Percentiles rank a stretch among this genome's conserved stretches.
Evolutionary conservation across 2,113 vertebrate species (phyloP).

Genomic region (Chloropsis cyanopogon): DNA sequence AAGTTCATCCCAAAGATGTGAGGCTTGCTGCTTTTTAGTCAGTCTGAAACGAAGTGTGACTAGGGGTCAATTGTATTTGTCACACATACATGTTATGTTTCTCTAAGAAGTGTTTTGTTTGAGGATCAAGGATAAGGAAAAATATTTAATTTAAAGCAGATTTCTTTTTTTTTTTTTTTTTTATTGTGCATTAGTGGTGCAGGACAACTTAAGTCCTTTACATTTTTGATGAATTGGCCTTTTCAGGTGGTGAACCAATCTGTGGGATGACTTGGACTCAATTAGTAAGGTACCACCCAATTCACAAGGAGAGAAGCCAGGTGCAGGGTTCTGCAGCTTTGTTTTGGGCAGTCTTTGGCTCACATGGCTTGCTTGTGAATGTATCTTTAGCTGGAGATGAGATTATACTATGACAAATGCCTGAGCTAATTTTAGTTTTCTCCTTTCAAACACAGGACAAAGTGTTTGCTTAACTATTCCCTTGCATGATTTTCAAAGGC

Average conservation of each 20-base stretch:
- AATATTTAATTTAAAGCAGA: neutral
- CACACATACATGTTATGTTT: neutral
- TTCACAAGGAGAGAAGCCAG: neutral
- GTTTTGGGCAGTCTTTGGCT: neutral
- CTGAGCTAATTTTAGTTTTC: neutral
- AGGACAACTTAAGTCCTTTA: neutral
- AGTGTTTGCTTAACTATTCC: neutral
- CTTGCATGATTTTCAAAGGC: neutral
- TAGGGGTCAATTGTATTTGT: neutral
- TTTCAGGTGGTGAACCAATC: neutral
- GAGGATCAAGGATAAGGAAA: neutral
- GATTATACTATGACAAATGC: neutral
- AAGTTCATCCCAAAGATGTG: neutral
- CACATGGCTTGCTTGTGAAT: neutral
- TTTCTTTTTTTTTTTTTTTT: neutral
- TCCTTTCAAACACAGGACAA: neutral
- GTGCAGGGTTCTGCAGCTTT: neutral
- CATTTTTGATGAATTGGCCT: neutral
- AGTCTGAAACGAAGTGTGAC: neutral
- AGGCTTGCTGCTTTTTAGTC: neutral
- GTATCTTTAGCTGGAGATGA: neutral
- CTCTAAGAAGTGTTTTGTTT: neutral
- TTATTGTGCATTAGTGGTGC: neutral
- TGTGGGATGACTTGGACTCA: neutral
- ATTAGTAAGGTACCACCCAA: fast-evolving